Evolutionary conservation across 2,797 vertebrate species (phyloP), one percentile per base, ranked within the genome.

Genomic region (Ctenopoma multispine): DNA sequence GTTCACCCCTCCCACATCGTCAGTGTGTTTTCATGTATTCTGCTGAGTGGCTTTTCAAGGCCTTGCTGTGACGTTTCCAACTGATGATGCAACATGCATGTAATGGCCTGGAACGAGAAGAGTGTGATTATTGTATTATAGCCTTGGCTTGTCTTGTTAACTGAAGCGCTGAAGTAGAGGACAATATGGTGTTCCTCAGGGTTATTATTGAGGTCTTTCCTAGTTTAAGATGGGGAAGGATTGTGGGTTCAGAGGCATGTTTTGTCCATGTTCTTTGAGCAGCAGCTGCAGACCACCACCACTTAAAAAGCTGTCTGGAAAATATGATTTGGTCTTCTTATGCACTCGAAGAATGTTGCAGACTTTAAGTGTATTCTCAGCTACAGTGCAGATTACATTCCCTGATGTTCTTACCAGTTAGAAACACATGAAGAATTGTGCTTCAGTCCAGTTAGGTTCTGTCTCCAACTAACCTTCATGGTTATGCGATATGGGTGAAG

Each of bases 41-140:
- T 34, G 56, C 24, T 36, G 23, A 50, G 55, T 20, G 17, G 31
- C 55, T 71, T 79, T 41, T 3, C 46, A 23, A 64, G 64, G 65
- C 53, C 38, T 69, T 67, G 48, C 66, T 40, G 50, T 63, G 24
- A 38, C 40, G 61, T 67, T 69, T 74, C 81, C 72, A 79, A 46
- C 40, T 18, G 53, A 85, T 87, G 86, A 89, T 77, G 82, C 59
- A 86, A 81, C 14, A 5, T 41, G 7, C 55, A 41, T 47, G 79
- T 72, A 78, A 72, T 56, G 63, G 31, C 57, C 68, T 78, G 69
- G 66, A 71, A 24, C 63, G 14, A 29, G 50, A 43, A 13, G 14
- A 41, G 34, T 24, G 63, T 23, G 50, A 59, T 64, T 47, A 51
- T 53, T 48, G n/a, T 58, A 29, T 17, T 59, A 20, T 65, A 62